phyloP scores from a whole-genome alignment of 2,888 invertebrate genomes.

The Conistra vaccinii region DNA sequence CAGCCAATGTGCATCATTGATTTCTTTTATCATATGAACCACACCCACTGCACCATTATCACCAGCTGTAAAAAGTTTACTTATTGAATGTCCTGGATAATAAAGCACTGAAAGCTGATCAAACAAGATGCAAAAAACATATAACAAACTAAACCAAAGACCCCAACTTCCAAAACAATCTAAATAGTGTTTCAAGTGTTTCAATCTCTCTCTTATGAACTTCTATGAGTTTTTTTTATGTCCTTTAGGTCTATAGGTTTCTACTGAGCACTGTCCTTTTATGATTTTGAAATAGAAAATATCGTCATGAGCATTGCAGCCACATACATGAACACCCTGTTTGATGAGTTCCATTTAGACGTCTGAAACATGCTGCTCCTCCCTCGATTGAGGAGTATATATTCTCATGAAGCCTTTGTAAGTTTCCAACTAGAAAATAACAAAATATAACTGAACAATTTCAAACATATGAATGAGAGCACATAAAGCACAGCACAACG shows the following conservation, averaged over 20 bases:
- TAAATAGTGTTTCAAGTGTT: not conserved
- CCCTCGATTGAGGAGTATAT: constrained; percentile 95
- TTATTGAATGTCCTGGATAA: not conserved
- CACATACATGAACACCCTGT: constrained; percentile 98
- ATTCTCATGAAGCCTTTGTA: constrained; percentile 93
- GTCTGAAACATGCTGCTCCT: constrained; percentile 95
- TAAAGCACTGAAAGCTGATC: not conserved
- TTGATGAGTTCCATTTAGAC: constrained; percentile 98
- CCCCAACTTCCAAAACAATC: not conserved
- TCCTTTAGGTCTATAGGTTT: not conserved
- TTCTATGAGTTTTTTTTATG: not conserved
- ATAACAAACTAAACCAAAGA: not conserved
- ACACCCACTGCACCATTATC: constrained; percentile 96
- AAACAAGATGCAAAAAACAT: not conserved
- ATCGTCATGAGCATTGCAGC: not conserved
- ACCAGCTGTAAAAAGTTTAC: constrained; percentile 88
- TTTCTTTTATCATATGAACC: constrained; percentile 93
- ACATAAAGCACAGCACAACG: not conserved
- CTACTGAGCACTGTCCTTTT: not conserved
- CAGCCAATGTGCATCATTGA: constrained; percentile 94
- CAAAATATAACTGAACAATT: not conserved
- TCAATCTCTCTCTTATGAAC: too few relatives aligned
- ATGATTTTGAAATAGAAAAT: not conserved
- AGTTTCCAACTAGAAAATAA: constrained; percentile 78
- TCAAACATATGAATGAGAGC: not conserved